Base-by-base conservation (phyloP, 2,888 invertebrate genomes). In the Phragmatobia fuliginosa region DNA sequence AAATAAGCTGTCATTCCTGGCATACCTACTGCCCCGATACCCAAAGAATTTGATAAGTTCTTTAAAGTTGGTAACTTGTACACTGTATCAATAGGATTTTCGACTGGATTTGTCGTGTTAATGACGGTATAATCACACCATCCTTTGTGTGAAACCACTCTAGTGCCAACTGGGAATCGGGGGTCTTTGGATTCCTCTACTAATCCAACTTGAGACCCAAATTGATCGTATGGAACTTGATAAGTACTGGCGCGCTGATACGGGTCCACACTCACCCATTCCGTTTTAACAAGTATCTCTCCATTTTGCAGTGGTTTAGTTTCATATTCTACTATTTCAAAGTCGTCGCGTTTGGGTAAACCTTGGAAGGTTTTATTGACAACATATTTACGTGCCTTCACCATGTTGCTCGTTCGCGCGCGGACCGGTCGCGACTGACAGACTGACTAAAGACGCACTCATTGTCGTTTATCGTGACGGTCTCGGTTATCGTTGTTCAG, bases 141-240 rank as follows among this genome's bases (percentile, higher is more conserved):
- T 14, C 86, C 86, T 70, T 96, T 92, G 79, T 95, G 90, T 11
- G 96, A 96, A 0, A 96, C 90, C 8, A 97, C 93, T 82, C 95
- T 90, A 66, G 94, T 94, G 0, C 96, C 97, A 14, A 96, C 96
- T 3, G 96, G 96, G 85, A 89, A 97, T 1, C 95, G 87, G 0
- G 93, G 78, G 83, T 96, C 94, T 80, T 96, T 96, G 25, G 97
- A 97, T 75, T 97, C 96, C 66, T 96, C 85, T 14, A 97, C 96
- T 82, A 83, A 52, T 33, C 87, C 91, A 2, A 91, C 85, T 75
- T 88, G 85, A 60, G 60, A 84, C 5, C 87, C 81, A 67, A 86
- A 88, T 74, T 89, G 89, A 70, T 90, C 90, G 71, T 88, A 89
- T 0, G 89, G 90, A 5, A 84, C 63, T 1, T 81, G 38, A 25